Percentiles rank a stretch among this genome's conserved stretches.
Conservation (phyloP, 2,113 vertebrate species). For the Prionailurus bengalensis region DNA sequence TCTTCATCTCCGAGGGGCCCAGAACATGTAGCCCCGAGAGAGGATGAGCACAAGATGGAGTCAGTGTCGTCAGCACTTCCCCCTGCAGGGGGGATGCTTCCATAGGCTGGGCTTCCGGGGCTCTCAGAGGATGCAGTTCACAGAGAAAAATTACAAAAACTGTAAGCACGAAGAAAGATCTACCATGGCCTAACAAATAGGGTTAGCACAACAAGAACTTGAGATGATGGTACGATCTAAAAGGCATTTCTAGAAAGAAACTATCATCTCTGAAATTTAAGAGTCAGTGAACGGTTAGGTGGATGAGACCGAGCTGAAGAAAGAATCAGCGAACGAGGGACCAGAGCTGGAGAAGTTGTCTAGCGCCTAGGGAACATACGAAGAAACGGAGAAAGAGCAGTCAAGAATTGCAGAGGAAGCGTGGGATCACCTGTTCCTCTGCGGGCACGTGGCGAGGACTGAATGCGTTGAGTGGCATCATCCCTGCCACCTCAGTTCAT, state of each 20-base stretch:
- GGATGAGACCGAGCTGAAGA: not conserved
- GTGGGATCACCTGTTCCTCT: not conserved
- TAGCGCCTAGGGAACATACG: not conserved
- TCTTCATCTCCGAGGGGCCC: not conserved
- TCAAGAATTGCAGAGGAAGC: rapidly evolving
- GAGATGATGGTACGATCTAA: not conserved
- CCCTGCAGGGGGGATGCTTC: not conserved
- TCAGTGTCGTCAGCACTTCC: not conserved
- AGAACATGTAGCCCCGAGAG: not conserved
- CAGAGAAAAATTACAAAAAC: not conserved
- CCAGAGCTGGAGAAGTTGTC: not conserved
- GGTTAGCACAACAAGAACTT: not conserved
- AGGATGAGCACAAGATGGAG: not conserved
- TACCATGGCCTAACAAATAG: too few species aligned
- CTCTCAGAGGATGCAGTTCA: not conserved
- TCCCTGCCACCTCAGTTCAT: not conserved
- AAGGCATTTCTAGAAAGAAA: not conserved
- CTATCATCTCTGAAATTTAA: not conserved
- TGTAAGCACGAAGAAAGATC: not conserved
- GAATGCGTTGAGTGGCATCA: rapidly evolving
- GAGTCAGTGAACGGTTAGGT: not conserved
- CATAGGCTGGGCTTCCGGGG: too few species aligned
- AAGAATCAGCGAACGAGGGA: not conserved
- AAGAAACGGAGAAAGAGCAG: not conserved
- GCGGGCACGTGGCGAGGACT: rapidly evolving